phyloP scores from a whole-genome alignment of 1,140 invertebrate genomes.

The Caenorhabditis latens region DNA sequence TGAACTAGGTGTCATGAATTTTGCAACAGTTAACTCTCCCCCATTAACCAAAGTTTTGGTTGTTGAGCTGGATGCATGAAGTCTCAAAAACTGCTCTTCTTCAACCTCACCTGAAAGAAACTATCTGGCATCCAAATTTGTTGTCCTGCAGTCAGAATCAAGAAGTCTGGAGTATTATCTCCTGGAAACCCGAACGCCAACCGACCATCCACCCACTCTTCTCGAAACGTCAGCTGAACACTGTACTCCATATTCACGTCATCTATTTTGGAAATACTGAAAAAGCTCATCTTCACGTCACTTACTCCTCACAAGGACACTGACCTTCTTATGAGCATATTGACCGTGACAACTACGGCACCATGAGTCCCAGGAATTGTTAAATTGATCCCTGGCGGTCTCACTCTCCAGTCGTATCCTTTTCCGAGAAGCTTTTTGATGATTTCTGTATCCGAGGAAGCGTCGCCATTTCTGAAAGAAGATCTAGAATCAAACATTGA shows the following conservation, averaged over 20 bases:
- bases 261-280: constrained; percentile 94
- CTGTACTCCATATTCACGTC: constrained; percentile 90
- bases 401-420: constrained; percentile 76
- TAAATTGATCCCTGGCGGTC: constrained; percentile 76
- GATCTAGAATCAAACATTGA: background rate
- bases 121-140: constrained; percentile 78
- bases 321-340: constrained; percentile 88
- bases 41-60: too few relatives aligned
- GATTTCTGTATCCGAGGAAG: constrained; percentile 74
- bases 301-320: background rate
- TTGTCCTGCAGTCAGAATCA: constrained; percentile 75
- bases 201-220: constrained; percentile 93
- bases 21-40: background rate
- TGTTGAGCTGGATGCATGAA: too few relatives aligned
- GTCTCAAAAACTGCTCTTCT: too few relatives aligned
- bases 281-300: constrained; percentile 12
- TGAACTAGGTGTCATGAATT: constrained; percentile 2
- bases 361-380: constrained; percentile 78
- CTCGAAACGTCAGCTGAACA: constrained; percentile 90
- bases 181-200: constrained; percentile 79
- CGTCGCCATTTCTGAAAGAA: constrained; percentile 48
- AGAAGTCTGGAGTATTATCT: constrained; percentile 73
- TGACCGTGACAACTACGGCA: constrained; percentile 82
- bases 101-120: constrained; percentile 72
- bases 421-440: constrained; percentile 73